Evolutionary conservation across 2,113 vertebrate genomes (phyloP), one percentile per base, ranked within the genome.

Genomic region (Lepisosteus oculatus): DNA sequence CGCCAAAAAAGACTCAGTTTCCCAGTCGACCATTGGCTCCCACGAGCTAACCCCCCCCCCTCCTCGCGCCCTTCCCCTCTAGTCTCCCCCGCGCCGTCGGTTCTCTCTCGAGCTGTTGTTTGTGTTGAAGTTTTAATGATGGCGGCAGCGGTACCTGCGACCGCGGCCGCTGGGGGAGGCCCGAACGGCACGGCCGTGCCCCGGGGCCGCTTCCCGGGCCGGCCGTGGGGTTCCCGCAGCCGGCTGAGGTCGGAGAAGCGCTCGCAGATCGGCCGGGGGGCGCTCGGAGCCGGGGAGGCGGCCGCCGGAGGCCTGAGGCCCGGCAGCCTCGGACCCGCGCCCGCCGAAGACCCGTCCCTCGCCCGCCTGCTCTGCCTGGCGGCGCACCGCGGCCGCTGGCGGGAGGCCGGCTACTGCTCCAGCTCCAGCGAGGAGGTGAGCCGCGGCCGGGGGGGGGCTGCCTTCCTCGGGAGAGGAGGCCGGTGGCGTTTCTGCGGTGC

Each of bases 121-220:
- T 90, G 90, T 92, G 88, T 92, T 84, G 85, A 88, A 90, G 87
- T 88, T n/a, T 51, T 88, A 91, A 95, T 94, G 94, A 94, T 94
- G 93, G 93, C 93, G 93, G 94, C 94, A 86, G 93, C 90, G 90
- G 90, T 90, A 91, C 90, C 89, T 84, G 91, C 90, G 92, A 93
- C 93, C 91, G 92, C 91, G 89, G 92, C 93, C 87, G 93, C 92
- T 90, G 89, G 89, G 86, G 93, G 84, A 88, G 90, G 89, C 81
- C 85, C 85, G 78, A 84, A 88, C 81, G 88, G 88, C 70, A 81
- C 86, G 76, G 92, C 91, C 76, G 87, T 90, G 80, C 93, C 93
- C 79, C 92, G 94, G 89, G 93, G 94, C 87, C 94, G 94, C 83
- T 96, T 95, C 82, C 95, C 95, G 55, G 95, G 93, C 83, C 92